phyloP scores from a whole-genome alignment of 2,888 invertebrate genomes.

The Polyommatus icarus region DNA sequence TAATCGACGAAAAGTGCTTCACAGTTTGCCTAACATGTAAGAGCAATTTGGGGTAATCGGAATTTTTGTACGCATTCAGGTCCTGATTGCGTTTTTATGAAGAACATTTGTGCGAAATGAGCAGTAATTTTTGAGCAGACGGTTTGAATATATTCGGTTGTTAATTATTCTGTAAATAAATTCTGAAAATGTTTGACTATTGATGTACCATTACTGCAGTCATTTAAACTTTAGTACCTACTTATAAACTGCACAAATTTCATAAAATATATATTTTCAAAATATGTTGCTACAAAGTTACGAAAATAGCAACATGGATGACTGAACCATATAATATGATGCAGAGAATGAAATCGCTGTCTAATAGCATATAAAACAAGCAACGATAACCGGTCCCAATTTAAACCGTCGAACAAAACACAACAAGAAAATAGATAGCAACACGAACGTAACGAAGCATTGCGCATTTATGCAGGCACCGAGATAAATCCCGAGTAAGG shows the following conservation, averaged over 20 bases:
- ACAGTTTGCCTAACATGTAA: slow-evolving; percentile 25
- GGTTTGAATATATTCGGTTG: neutral
- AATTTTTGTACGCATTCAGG: slow-evolving; percentile 10
- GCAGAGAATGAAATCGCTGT: slow-evolving; percentile 31
- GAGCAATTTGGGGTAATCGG: slow-evolving; percentile 21
- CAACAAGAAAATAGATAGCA: slow-evolving; percentile 45
- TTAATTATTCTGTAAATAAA: neutral
- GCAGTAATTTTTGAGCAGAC: neutral
- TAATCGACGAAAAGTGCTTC: slow-evolving; percentile 24
- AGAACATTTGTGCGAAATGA: neutral
- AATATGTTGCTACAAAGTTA: neutral
- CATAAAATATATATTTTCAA: neutral
- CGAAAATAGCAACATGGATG: neutral
- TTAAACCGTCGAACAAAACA: slow-evolving; percentile 47
- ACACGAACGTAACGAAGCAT: slow-evolving; percentile 48
- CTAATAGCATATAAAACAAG: slow-evolving; percentile 46
- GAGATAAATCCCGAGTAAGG: slow-evolving; percentile 54
- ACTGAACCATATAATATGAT: neutral
- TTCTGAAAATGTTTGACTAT: too few species aligned
- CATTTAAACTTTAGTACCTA: too few species aligned
- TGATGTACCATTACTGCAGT: too few species aligned
- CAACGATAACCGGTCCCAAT: slow-evolving; percentile 51
- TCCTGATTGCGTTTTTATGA: slow-evolving; percentile 1
- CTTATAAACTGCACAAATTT: neutral
- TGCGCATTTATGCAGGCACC: slow-evolving; percentile 58